A percentile compares a stretch with the other conserved stretches of the same genome.
Conservation (phyloP, 2,113 vertebrate genomes). For the Serilophus lunatus region DNA sequence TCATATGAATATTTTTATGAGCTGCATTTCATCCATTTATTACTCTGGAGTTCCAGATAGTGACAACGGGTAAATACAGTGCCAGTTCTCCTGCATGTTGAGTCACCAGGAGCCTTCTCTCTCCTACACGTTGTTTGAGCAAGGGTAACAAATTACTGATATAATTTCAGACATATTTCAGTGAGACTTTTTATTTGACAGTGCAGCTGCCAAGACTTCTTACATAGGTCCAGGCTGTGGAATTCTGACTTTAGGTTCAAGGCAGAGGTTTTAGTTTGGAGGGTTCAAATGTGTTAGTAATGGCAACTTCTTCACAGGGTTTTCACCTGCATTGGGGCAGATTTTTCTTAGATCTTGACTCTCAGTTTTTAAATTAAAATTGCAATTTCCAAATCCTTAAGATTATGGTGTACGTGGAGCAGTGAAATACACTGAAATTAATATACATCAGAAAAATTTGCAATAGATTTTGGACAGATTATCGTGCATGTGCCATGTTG, state of each 20-base stretch:
- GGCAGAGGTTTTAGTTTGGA: not conserved
- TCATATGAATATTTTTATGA: conserved; percentile 65
- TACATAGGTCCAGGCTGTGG: not conserved
- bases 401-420: not conserved
- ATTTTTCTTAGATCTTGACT: not conserved
- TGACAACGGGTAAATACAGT: conserved; percentile 25
- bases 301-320: not conserved
- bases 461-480: not conserved
- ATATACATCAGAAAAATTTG: not conserved
- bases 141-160: conserved; percentile 19
- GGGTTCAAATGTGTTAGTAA: not conserved
- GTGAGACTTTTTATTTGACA: not conserved
- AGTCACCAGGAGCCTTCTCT: not conserved
- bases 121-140: conserved; percentile 31
- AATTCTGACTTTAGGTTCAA: not conserved
- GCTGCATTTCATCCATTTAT: conserved; percentile 57
- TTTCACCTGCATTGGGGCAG: not conserved
- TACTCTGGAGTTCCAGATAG: conserved; percentile 30
- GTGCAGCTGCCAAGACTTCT: not conserved
- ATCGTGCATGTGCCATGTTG: not conserved
- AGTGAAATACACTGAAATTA: not conserved
- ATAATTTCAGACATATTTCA: not conserved
- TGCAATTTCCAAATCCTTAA: not conserved
- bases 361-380: not conserved
- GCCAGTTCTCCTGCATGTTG: not conserved